phyloP scores from a whole-genome alignment of 2,888 invertebrate species.

The Iselma pallidipennis region DNA sequence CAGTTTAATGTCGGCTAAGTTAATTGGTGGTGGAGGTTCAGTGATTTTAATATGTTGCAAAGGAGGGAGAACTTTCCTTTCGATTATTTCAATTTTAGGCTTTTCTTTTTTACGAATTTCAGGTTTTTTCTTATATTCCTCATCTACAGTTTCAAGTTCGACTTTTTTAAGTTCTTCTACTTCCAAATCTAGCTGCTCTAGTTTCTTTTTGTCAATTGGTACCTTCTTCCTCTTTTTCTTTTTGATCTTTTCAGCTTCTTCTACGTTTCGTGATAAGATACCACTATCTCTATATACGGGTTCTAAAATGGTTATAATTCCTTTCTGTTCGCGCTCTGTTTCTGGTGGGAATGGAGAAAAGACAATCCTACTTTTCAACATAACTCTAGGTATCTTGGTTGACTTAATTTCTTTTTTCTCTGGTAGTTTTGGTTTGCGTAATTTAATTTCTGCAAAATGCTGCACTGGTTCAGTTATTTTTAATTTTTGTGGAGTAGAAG shows the following conservation, averaged over 20 bases:
- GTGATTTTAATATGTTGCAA: slow-evolving; percentile 56
- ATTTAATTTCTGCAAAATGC: slow-evolving; percentile 65
- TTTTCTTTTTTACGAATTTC: slow-evolving; percentile 37
- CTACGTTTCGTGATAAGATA: slow-evolving; percentile 57
- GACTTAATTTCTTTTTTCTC: slow-evolving; percentile 43
- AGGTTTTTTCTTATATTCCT: slow-evolving; percentile 40
- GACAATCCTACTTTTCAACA: slow-evolving; percentile 72
- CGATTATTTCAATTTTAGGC: slow-evolving; percentile 27
- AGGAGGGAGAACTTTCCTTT: slow-evolving; percentile 13
- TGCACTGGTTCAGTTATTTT: slow-evolving; percentile 45
- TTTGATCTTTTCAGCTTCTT: slow-evolving; percentile 54
- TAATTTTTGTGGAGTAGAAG: slow-evolving; percentile 32
- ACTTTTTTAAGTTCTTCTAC: slow-evolving; percentile 50
- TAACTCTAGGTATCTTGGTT: slow-evolving; percentile 65
- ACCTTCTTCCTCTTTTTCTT: slow-evolving; percentile 50
- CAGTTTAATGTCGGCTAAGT: slow-evolving; percentile 70
- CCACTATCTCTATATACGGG: slow-evolving; percentile 52
- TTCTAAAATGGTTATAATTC: slow-evolving; percentile 49
- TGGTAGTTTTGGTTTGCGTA: slow-evolving; percentile 56
- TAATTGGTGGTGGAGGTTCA: slow-evolving; percentile 61
- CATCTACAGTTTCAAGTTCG: slow-evolving; percentile 47
- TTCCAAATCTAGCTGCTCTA: slow-evolving; percentile 55
- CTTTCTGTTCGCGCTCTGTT: slow-evolving; percentile 45
- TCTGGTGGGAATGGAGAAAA: slow-evolving; percentile 57
- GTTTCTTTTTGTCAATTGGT: slow-evolving; percentile 41